Evolutionary conservation across 2,888 invertebrate species (phyloP), one percentile per base, ranked within the genome.

Genomic region (Ligdia adustata): DNA sequence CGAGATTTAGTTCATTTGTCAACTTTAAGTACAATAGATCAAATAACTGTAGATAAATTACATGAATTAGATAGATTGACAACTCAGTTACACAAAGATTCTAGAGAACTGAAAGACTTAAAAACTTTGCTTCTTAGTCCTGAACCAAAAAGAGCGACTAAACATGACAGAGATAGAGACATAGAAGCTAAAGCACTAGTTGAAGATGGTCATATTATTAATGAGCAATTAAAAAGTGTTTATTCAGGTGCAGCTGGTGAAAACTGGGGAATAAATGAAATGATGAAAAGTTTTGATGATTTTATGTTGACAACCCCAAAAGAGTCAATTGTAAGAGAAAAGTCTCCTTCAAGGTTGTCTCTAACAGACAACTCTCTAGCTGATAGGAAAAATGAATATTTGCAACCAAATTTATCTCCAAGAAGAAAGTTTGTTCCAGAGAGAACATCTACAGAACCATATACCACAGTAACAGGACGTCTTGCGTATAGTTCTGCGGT

Each of bases 41-140:
- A 95, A 81, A 93, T 94, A 54, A 93, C 95, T 44, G 93, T 95
- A 75, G 94, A 94, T 79, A 95, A 95, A 87, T 90, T 95, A 74
- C 94, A 94, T 70, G 95, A 95, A 87, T 91, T 95, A 79, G 95
- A 95, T 91, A 92, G 94, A 77, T 79, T 95, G 69, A 94, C 94
- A 75, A 93, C 91, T 58, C 95, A 95, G 84, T 91, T 95, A 72
- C 94, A 95, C 66, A 94, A 94, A 83, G 95, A 95, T 86, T 94
- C 95, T 48, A 93, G 94, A 78, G 94, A 94, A 80, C 91, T 95
- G 65, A 94, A 94, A 83, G 94, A 95, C 76, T 89, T 95, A 59
- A 94, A 94, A 81, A 92, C 93, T 65, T 92, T 93, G 78, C 84
- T 95, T 57, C 86, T 94, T 70, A 94, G 93, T 73, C 93, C 94